phyloP scores from a whole-genome alignment of 2,888 invertebrate species.

The Drosophila pseudotalamancana region DNA sequence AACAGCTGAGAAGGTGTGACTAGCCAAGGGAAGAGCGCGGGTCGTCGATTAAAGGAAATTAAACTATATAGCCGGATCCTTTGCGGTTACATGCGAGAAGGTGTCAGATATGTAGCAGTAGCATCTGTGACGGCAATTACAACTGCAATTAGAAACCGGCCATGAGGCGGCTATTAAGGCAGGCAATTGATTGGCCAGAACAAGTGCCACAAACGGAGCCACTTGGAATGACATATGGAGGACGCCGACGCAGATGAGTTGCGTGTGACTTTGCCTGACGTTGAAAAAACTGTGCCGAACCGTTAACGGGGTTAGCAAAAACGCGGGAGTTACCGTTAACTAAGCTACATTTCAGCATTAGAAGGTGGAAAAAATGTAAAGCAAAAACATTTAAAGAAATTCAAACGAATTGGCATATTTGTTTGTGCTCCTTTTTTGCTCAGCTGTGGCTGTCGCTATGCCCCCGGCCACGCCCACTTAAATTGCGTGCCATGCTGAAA shows the following conservation, averaged over 20 bases:
- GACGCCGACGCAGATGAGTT: conserved; percentile 56
- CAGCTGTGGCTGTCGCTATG: conserved; percentile 43
- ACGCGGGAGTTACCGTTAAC: conserved; percentile 60
- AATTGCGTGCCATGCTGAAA: conserved; percentile 82
- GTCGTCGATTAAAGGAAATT: conserved; percentile 48
- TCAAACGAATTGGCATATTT: conserved; percentile 77
- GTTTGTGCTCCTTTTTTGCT: conserved; percentile 29
- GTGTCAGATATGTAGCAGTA: conserved; percentile 42
- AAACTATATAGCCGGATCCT: conserved; percentile 43
- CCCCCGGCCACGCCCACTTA: conserved; percentile 81
- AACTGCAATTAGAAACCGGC: conserved; percentile 55
- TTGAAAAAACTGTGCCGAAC: conserved; percentile 47
- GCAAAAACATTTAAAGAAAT: conserved; percentile 72
- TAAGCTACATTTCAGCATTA: conserved; percentile 41
- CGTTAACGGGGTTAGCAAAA: conserved; percentile 42
- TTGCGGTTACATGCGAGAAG: conserved; percentile 62
- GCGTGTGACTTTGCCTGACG: conserved; percentile 66
- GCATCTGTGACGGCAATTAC: conserved; percentile 62
- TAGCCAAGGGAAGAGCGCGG: conserved; percentile 44
- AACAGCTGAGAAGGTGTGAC: conserved; percentile 67
- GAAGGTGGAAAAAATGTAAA: conserved; percentile 11
- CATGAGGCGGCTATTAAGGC: conserved; percentile 35
- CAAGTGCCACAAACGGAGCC: conserved; percentile 48
- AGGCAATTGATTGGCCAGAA: conserved; percentile 48
- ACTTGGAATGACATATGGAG: conserved; percentile 59